Conservation (phyloP, 1,140 invertebrate genomes). For the Diorhabda sublineata region DNA sequence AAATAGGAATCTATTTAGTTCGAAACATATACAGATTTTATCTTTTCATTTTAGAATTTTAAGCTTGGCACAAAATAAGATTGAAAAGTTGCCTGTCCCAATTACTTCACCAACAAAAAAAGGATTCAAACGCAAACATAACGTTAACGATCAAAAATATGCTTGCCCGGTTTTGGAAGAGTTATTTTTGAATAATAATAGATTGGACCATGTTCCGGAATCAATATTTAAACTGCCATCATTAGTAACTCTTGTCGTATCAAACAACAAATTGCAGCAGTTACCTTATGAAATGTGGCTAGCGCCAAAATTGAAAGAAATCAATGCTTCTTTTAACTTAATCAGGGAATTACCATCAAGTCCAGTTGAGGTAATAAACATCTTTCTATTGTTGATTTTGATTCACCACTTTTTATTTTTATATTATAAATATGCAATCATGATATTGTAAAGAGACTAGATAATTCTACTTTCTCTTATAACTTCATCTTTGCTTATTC, state of each 20-base stretch:
- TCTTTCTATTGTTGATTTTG: no score
- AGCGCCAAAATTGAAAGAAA: constrained; percentile 81
- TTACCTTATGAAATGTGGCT: constrained; percentile 86
- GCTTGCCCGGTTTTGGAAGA: constrained; percentile 80
- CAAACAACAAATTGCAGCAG: constrained; percentile 88
- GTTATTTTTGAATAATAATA: constrained; percentile 84
- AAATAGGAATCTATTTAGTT: no score
- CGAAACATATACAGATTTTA: no score
- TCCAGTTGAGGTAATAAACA: constrained; percentile 43
- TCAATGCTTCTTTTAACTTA: constrained; percentile 91
- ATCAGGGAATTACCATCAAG: constrained; percentile 71
- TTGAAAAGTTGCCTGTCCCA: constrained; percentile 63
- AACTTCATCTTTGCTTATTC: no score
- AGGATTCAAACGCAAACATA: constrained; percentile 41
- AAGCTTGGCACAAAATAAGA: constrained; percentile 84
- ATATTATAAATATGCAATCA: no score
- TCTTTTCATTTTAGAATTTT: constrained; percentile 54
- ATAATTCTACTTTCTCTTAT: no score
- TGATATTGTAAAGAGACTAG: no score
- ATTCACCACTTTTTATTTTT: no score
- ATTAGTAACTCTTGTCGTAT: constrained; percentile 80
- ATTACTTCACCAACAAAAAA: constrained; percentile 39
- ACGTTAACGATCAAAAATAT: constrained; percentile 51
- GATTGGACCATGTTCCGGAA: constrained; percentile 72
- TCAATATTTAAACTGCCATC: constrained; percentile 78